Evolutionary conservation across 2,888 invertebrate species (phyloP), one percentile per base, ranked within the genome.

Genomic region (Aspidiotus destructor): DNA sequence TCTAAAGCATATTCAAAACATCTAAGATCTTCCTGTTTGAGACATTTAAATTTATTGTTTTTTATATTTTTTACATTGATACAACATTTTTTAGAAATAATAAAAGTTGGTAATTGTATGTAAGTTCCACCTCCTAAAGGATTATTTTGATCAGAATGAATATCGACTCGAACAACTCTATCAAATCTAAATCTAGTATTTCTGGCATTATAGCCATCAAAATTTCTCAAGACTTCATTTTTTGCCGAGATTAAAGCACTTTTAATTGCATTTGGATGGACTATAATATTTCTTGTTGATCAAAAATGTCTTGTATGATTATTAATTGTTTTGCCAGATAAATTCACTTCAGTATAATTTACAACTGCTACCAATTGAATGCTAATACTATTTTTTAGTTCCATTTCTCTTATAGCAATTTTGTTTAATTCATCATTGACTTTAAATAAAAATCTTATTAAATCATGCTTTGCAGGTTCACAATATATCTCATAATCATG

Each of bases 121-220:
- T 5, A 55, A 2, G n/a, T 5, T 5, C 55, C 17, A 2, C 55
- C 55, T 5, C 17, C 5, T 5, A 55, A 55, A 5, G 55, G 55
- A 15, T 55, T 6, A 15, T 55, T n/a, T n/a, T n/a, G n/a, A 55
- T 55, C 55, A 55, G 17, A 55, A 11, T 2, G 55, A 55, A 55
- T 60, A 41, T 40, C 60, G 2, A 60, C 40, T 60, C 7, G 2
- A 2, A 15, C 2, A 10, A 60, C 60, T 17, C 13, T 11, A 60
- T 60, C 3, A 60, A 60, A 15, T 15, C 9, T 60, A 7, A 41
- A 60, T 60, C 40, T 60, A 41, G 60, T 60, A 60, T 40, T 60
- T 60, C 15, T 28, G 11, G 60, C 40, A 28, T 16, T 60, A 41
- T 60, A 60, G 2, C 60, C 40, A 5, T 60, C 60, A 60, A 16